Conservation (phyloP, 1,140 invertebrate species). For the Myzus persicae region DNA sequence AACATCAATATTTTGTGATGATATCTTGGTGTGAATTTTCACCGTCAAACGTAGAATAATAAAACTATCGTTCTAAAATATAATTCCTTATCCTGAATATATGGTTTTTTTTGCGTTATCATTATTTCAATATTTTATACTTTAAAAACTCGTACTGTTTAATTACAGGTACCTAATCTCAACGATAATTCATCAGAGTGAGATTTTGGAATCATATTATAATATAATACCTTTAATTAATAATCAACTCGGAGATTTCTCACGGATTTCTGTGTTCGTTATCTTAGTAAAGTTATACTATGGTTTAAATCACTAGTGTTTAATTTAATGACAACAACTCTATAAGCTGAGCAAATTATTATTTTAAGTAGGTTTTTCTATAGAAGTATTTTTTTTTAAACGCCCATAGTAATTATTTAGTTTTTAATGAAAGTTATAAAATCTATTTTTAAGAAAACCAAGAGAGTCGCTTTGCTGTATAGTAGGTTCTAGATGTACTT, state of each 20-base stretch:
- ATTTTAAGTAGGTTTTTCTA: not conserved
- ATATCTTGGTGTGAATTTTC: not conserved
- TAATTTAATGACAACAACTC: not conserved
- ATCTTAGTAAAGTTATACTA: not conserved
- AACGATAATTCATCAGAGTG: not conserved
- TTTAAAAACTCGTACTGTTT: not conserved
- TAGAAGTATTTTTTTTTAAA: not conserved
- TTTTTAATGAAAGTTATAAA: too few species aligned
- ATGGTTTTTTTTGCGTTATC: not conserved
- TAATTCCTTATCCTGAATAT: not conserved
- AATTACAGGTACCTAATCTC: not conserved
- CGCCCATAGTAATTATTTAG: too few species aligned
- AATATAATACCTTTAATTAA: not conserved
- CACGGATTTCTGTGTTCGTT: not conserved
- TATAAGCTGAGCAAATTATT: not conserved
- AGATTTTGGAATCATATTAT: not conserved
- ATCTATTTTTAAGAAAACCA: too few species aligned
- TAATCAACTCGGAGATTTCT: not conserved
- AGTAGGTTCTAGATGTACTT: too few species aligned
- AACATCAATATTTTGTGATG: not conserved
- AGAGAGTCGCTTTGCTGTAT: too few species aligned
- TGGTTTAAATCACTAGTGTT: not conserved
- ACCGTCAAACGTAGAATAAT: not conserved
- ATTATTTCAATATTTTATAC: not conserved
- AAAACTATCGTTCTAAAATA: not conserved